A percentile compares a stretch with the other conserved stretches of the same genome.
Conservation (phyloP, 2,797 vertebrate genomes). For the Nothura maculosa region DNA sequence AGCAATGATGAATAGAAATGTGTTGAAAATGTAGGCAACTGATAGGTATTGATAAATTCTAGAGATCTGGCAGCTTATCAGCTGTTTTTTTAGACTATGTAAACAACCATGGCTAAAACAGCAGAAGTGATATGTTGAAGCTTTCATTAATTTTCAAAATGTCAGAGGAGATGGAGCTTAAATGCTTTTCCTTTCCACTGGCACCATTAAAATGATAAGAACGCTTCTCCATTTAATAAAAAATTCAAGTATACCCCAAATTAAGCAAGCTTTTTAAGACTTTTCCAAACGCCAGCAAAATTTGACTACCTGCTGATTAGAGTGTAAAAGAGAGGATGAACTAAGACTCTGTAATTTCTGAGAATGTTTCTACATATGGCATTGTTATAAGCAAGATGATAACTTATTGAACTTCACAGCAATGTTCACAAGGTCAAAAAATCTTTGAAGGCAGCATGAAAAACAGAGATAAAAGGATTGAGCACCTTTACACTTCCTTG, state of each 20-base stretch:
- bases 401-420: background rate
- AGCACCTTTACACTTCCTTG: background rate
- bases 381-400: background rate
- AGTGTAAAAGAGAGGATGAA: no score
- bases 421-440: background rate
- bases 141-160: conserved; percentile 3
- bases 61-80: background rate
- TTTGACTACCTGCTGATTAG: background rate
- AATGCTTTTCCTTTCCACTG: background rate
- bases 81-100: background rate
- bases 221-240: background rate
- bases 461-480: background rate
- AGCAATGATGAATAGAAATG: background rate
- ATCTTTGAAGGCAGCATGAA: background rate
- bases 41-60: background rate
- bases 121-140: background rate
- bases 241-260: background rate
- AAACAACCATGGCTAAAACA: background rate
- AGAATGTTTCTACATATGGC: background rate
- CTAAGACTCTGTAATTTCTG: background rate
- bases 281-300: background rate
- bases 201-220: background rate
- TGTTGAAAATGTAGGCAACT: background rate
- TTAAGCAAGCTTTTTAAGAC: background rate
- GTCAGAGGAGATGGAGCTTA: background rate